Conservation (phyloP, 2,888 invertebrate species). For the Leptura quadrifasciata region DNA sequence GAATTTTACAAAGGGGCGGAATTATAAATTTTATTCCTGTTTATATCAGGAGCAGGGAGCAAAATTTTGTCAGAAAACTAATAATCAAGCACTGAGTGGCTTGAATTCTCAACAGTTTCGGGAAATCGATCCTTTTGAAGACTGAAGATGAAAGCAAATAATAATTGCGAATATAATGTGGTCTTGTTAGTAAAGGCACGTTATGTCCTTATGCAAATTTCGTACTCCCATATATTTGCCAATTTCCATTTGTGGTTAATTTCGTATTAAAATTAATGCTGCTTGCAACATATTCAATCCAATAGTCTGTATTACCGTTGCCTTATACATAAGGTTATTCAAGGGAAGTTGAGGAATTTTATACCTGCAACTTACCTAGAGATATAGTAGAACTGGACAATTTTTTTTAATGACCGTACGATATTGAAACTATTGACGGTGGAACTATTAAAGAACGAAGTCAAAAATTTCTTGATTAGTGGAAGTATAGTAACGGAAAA, state of each 20-base stretch:
- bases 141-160: constrained; percentile 9
- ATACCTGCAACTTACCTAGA: too few relatives aligned
- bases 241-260: constrained; percentile 26
- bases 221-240: neutral
- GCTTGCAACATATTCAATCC: constrained; percentile 1
- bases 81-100: neutral
- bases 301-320: constrained; percentile 3
- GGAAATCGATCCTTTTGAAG: constrained; percentile 15
- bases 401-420: too few relatives aligned
- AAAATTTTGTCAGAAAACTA: neutral
- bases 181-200: constrained; percentile 5
- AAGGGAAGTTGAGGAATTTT: too few relatives aligned
- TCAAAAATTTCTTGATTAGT: too few relatives aligned
- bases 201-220: constrained; percentile 22
- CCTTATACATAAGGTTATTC: too few relatives aligned
- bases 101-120: constrained; percentile 7
- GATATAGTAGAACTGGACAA: too few relatives aligned
- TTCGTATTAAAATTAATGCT: constrained; percentile 16
- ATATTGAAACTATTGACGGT: too few relatives aligned
- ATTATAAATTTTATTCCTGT: neutral
- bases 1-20: neutral
- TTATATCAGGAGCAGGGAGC: neutral
- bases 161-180: constrained; percentile 12
- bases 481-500: too few relatives aligned
- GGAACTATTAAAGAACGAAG: too few relatives aligned